These are phyloP conservation scores for Notolepis coatsorum DNA, from an alignment of 2,797 vertebrate species.

Conservation along the genomic window DNA sequence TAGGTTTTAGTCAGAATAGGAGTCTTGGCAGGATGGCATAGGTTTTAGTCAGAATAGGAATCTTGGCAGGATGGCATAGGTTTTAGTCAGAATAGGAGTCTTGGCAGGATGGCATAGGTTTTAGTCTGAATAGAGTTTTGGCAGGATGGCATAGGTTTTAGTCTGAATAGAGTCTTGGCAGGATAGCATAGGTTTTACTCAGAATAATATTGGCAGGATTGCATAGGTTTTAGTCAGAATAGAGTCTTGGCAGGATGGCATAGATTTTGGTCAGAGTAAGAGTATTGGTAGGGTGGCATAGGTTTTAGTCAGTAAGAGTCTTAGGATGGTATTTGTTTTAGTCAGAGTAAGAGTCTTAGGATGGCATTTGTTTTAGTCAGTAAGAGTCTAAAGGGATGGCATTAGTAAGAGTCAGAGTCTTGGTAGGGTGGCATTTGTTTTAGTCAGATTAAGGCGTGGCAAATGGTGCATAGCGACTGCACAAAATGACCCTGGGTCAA, in stretches of 20 bases:
- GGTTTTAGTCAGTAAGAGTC: no score
- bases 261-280: conserved; percentile 25
- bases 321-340: no score
- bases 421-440: background rate
- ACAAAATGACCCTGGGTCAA: conserved; percentile 13
- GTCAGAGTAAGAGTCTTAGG: conserved; percentile 19
- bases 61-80: conserved; percentile 2
- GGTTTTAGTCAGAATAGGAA: no score
- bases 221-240: conserved; percentile 35
- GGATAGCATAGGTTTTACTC: background rate
- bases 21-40: conserved; percentile 3
- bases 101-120: no score
- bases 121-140: conserved; percentile 7
- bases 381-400: conserved; percentile 4
- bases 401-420: conserved; percentile 24
- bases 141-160: conserved; percentile 7
- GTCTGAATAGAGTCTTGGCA: conserved; percentile 23
- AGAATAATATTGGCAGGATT: no score
- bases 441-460: conserved; percentile 55
- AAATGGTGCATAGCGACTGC: conserved; percentile 39
- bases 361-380: conserved; percentile 22
- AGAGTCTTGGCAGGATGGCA: background rate
- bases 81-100: no score
- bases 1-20: no score
- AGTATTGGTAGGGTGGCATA: conserved; percentile 1